These are phyloP conservation scores for Periphyllus acericola DNA, from an alignment of 2,888 invertebrate genomes.

Conservation along the genomic window DNA sequence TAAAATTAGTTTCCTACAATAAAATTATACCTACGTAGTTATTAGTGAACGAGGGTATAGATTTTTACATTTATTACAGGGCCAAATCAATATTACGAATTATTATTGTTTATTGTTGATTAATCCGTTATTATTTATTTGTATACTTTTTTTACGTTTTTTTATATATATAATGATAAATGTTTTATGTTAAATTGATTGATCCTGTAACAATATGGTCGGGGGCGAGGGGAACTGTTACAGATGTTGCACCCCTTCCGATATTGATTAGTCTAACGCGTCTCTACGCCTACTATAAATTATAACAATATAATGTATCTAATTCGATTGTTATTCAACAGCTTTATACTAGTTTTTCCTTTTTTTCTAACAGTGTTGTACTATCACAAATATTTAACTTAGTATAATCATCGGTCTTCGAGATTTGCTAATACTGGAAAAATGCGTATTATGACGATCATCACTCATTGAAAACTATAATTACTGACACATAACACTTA, in stretches of 20 bases:
- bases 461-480: too few relatives aligned
- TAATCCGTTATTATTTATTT: neutral
- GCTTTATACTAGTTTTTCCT: neutral
- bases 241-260: neutral
- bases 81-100: neutral
- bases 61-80: neutral
- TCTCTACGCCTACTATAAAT: neutral
- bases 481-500: too few relatives aligned
- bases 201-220: neutral
- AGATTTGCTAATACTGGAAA: too few relatives aligned
- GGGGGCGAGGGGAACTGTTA: neutral
- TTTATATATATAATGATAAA: neutral
- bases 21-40: neutral
- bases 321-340: neutral
- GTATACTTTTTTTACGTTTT: neutral
- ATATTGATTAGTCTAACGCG: neutral
- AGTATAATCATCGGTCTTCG: too few relatives aligned
- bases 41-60: neutral
- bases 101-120: neutral
- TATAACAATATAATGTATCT: neutral
- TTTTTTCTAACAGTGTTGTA: neutral
- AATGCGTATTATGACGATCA: too few relatives aligned
- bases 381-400: neutral
- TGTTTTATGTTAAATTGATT: constrained; percentile 1
- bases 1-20: neutral